Percentiles rank a stretch among this genome's conserved stretches.
Evolutionary conservation across 2,888 invertebrate species (phyloP).

Genomic region (Beris chalybata): DNA sequence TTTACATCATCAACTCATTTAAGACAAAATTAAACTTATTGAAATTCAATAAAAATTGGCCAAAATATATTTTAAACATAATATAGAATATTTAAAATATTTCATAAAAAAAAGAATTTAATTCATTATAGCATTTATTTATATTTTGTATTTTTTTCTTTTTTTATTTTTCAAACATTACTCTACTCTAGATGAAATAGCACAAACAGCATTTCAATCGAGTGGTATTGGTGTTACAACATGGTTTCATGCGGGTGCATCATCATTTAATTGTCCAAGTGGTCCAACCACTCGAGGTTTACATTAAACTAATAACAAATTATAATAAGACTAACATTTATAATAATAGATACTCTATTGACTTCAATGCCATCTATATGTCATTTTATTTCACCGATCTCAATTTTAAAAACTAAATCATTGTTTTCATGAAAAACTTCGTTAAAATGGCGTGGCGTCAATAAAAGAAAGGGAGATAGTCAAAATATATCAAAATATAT

Average conservation of each 20-base stretch:
- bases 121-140: not conserved
- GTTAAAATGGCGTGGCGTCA: too few relatives aligned
- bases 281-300: constrained; percentile 29
- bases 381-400: too few relatives aligned
- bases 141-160: not conserved
- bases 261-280: constrained; percentile 41
- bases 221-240: constrained; percentile 55
- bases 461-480: too few relatives aligned
- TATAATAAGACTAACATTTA: too few relatives aligned
- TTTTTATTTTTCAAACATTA: not conserved
- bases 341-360: too few relatives aligned
- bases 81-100: not conserved
- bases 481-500: too few relatives aligned
- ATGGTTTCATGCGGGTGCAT: constrained; percentile 56
- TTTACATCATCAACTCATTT: too few relatives aligned
- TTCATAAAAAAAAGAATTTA: not conserved
- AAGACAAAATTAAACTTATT: too few relatives aligned
- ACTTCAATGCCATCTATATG: too few relatives aligned
- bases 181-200: constrained; percentile 48
- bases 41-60: not conserved
- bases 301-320: constrained; percentile 11
- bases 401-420: too few relatives aligned
- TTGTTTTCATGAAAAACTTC: too few relatives aligned
- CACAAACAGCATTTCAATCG: constrained; percentile 46
- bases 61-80: not conserved